Base-by-base conservation (phyloP, 2,888 invertebrate genomes). In the Strigamia maritima region DNA sequence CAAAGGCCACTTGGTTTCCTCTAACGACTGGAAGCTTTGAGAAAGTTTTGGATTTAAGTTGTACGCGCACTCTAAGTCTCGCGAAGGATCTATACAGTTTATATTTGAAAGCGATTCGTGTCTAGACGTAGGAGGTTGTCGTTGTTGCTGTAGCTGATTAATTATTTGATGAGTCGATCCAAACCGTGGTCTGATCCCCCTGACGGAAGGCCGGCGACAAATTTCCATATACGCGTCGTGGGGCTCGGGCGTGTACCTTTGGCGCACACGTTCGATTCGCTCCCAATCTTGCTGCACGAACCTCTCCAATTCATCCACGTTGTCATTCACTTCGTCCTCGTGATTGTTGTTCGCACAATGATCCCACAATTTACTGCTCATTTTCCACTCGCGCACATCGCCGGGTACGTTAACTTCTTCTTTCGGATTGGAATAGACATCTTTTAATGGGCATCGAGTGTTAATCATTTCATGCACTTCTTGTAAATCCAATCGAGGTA, bases 141-240 rank as follows among this genome's bases (percentile, higher is more conserved):
- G 24, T 82, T 93, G 92, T 79, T 90, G 90, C 84, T 93, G 92
- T 88, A 94, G 91, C 85, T 94, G 94, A 83, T 93, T 91, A 0
- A 94, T 87, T 60, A 94, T 92, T 83, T 93, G 93, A 81, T 82
- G 92, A 6, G 91, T 91, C 0, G 93, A 92, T 14, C 92, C 93
- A 81, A 94, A 91, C 82, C 93, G 90, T n/a, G 94, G 92, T 84
- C 94, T 94, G 81, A 95, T 94, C 0, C 95, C 94, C 0, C 94
- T 90, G 1, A 95, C 95, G 0, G 94, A 93, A 0, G 95, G 95
- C n/a, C 95, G 89, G 49, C 93, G 90, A 84, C 94, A 93, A 85
- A 95, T 95, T 0, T 95, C 95, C 83, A 95, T 94, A 80, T 93
- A 92, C 77, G 93, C 93, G 82, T 94, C 94, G 24, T 81, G 74